Percentiles rank a stretch among this genome's conserved stretches.
These are phyloP conservation scores for Mastigias papua DNA, from an alignment of 30 jellyfish, hydroid and myxozoan species.

Conservation along the genomic window DNA sequence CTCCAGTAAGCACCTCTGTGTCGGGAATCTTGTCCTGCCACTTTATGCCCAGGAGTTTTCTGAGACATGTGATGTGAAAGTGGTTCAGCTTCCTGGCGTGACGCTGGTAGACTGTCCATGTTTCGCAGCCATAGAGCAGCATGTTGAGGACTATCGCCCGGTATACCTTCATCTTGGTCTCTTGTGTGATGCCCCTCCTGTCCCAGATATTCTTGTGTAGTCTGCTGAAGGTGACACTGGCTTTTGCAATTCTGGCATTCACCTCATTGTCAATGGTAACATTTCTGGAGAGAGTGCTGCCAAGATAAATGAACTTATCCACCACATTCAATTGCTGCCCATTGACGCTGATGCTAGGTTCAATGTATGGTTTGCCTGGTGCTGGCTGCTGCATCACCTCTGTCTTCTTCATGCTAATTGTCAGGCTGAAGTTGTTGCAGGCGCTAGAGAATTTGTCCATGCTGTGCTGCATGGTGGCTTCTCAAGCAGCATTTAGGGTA, in stretches of 20 bases:
- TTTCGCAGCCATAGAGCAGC: background rate
- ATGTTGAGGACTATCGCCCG: background rate
- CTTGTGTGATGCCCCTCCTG: background rate
- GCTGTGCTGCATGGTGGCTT: background rate
- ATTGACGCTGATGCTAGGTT: background rate
- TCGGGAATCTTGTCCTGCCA: background rate
- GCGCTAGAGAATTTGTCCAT: background rate
- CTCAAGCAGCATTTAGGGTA: background rate
- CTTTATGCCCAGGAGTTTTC: background rate
- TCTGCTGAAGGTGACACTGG: background rate
- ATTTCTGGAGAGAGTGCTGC: background rate
- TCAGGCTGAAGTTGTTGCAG: background rate
- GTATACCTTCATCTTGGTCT: background rate
- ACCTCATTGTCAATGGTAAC: background rate
- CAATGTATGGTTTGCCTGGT: background rate
- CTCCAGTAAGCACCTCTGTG: background rate
- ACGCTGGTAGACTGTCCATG: slow-evolving; percentile 39
- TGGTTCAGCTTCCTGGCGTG: slow-evolving; percentile 23
- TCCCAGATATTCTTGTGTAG: background rate
- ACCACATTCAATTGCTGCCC: background rate
- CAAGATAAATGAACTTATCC: background rate
- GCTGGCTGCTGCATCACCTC: background rate
- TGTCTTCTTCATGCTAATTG: background rate
- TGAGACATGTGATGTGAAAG: slow-evolving; percentile 21
- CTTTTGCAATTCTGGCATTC: background rate